Evolutionary conservation across 1,140 invertebrate genomes (phyloP), one percentile per base, ranked within the genome.

Genomic region (Paraescarpia echinospica): DNA sequence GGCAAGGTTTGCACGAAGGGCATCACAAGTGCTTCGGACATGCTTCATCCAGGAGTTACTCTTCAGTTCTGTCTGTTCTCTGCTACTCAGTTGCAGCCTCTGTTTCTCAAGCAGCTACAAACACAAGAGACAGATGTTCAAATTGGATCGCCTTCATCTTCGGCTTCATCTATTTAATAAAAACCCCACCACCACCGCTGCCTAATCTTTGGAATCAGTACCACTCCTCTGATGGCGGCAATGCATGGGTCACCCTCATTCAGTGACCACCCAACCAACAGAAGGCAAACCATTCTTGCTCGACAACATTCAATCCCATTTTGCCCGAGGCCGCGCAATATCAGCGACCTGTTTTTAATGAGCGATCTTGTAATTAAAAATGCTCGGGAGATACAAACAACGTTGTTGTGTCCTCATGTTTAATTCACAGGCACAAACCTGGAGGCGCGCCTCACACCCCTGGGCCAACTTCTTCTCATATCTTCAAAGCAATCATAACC

Each of bases 271-370:
- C 4, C 2, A 31, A 2, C 59, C 59, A 77, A 77, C 59, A 77
- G 59, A 77, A 77, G 59, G 59, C 59, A 77, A 77, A 77, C 59
- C 18, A 77, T 77, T 77, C 59, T 77, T 77, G 59, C 59, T 77
- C 59, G 59, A 77, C 59, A 77, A 77, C 59, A 77, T 77, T 77
- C 59, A 77, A 77, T 77, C 59, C 59, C 59, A 77, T 77, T 77
- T 77, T 27, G 59, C 59, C 59, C 22, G 59, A 77, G 59, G 59
- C 59, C 12, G 18, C 22, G 59, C 59, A 77, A 77, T 77, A 77
- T 77, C 59, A 77, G 59, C 18, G 59, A 77, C 59, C 59, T 12
- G 59, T 77, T 77, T 77, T 77, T 77, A 77, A 77, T 77, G 59
- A 77, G 27, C 22, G 59, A 77, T 77, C 59, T 77, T 77, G 59